phyloP scores from a whole-genome alignment of 37 sponge, comb jelly and placozoan species.

The Spongilla lacustris region DNA sequence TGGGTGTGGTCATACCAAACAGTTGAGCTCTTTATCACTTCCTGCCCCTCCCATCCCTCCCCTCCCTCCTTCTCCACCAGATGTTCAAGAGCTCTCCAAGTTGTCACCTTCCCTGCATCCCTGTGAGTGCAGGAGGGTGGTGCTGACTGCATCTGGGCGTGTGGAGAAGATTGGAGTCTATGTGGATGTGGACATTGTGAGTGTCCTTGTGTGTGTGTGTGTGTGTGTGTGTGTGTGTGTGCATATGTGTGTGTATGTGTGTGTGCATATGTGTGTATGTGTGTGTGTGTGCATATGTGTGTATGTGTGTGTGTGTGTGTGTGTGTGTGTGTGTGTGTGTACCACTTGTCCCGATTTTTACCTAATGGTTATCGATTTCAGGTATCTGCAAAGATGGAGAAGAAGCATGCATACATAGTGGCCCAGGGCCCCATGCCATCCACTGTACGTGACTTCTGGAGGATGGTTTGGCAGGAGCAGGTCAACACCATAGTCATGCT shows the following conservation, averaged over 20 bases:
- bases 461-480: conserved; percentile 78
- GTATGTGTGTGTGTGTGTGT: too few species aligned
- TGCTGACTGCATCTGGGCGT: neutral
- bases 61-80: neutral
- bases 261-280: neutral
- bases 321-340: too few species aligned
- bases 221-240: too few species aligned
- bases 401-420: conserved; percentile 56
- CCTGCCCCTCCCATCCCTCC: neutral
- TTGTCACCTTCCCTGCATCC: neutral
- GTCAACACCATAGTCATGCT: conserved; percentile 68
- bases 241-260: conserved; percentile 13
- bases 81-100: neutral
- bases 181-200: neutral
- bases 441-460: conserved; percentile 76
- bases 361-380: neutral
- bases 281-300: too few species aligned
- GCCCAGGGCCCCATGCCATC: conserved; percentile 70
- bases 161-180: neutral
- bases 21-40: neutral
- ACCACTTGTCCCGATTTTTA: too few species aligned
- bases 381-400: conserved; percentile 13
- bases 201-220: neutral
- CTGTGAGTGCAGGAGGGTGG: neutral
- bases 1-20: too few species aligned